Evolutionary conservation across 2,888 invertebrate genomes (phyloP).

Genomic region (Digitonthophagus gazella): DNA sequence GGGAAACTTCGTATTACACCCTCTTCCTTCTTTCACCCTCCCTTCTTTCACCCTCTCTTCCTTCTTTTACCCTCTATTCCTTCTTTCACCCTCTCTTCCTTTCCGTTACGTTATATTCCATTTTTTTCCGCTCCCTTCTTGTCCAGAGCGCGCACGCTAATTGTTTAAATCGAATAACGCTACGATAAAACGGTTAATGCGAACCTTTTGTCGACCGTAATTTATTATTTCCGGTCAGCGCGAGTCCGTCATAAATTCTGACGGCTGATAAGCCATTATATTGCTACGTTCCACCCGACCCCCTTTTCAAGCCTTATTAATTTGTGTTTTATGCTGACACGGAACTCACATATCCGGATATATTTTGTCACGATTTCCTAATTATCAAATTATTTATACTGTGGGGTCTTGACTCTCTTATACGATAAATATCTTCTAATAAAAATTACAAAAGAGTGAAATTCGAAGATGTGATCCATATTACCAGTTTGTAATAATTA

Average conservation of each 20-base stretch:
- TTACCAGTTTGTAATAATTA: no score
- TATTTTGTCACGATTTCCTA: not conserved
- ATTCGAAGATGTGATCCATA: no score
- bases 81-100: not conserved
- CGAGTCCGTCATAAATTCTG: conserved; percentile 8
- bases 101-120: no score
- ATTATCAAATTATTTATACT: no score
- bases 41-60: not conserved
- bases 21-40: not conserved
- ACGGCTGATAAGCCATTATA: conserved; percentile 1
- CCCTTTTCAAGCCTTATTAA: not conserved
- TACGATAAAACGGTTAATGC: conserved; percentile 8
- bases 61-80: not conserved
- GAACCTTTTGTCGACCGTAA: conserved; percentile 13
- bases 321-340: not conserved
- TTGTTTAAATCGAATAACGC: conserved; percentile 13
- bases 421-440: no score
- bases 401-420: no score
- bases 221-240: conserved; percentile 10
- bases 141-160: conserved; percentile 5
- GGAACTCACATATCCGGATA: not conserved
- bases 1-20: conserved; percentile 5
- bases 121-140: not conserved
- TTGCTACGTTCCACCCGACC: no score
- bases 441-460: no score